phyloP scores from a whole-genome alignment of 2,797 vertebrate genomes.

The Allobates femoralis region DNA sequence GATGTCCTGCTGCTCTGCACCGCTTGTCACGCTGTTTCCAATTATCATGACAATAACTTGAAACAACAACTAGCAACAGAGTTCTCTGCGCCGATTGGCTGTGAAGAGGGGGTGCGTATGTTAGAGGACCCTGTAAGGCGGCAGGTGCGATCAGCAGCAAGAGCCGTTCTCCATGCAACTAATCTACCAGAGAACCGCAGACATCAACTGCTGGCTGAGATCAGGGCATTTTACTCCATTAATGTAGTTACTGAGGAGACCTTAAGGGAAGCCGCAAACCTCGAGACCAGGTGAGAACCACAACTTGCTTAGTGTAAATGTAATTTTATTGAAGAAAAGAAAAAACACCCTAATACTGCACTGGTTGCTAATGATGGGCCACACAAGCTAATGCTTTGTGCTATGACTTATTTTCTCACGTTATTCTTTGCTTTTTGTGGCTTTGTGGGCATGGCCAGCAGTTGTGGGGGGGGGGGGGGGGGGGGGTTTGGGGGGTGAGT shows the following conservation, averaged over 20 bases:
- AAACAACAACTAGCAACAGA: slow-evolving; percentile 91
- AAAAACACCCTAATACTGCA: too few relatives aligned
- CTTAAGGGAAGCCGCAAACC: slow-evolving; percentile 82
- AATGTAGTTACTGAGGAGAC: slow-evolving; percentile 76
- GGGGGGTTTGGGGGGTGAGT: too few relatives aligned
- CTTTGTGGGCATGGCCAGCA: too few relatives aligned
- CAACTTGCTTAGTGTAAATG: too few relatives aligned
- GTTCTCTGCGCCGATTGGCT: slow-evolving; percentile 88
- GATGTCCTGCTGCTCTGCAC: slow-evolving; percentile 96
- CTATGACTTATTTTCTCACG: too few relatives aligned
- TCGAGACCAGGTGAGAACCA: slow-evolving; percentile 87
- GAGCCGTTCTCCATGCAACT: slow-evolving; percentile 86
- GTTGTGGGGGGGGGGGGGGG: too few relatives aligned
- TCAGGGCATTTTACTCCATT: slow-evolving; percentile 79
- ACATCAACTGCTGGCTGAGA: slow-evolving; percentile 81
- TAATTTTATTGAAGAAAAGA: too few relatives aligned
- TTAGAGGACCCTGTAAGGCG: slow-evolving; percentile 88
- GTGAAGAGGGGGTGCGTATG: slow-evolving; percentile 88
- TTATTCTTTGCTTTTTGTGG: too few relatives aligned
- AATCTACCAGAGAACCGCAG: slow-evolving; percentile 82
- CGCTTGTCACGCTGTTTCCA: slow-evolving; percentile 91
- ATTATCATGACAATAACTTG: slow-evolving; percentile 88
- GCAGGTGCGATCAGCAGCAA: slow-evolving; percentile 89
- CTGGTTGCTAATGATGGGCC: too few relatives aligned
- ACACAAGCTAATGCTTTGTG: too few relatives aligned